Conservation (phyloP, 2,113 vertebrate species). For the Toxotes chatareus region DNA sequence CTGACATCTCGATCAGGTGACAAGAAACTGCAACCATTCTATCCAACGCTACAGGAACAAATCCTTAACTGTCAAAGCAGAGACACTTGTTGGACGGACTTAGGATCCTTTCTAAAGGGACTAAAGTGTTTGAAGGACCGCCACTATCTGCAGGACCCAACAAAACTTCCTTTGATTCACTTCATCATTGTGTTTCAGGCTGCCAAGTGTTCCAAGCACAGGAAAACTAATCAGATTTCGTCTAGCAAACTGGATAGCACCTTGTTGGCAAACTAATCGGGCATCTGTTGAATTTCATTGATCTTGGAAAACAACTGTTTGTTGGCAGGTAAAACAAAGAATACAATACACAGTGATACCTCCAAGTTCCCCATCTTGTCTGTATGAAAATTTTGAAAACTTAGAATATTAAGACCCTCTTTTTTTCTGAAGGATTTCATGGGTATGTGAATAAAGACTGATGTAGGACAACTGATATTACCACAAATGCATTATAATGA, state of each 20-base stretch:
- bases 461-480: no score
- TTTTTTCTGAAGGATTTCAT: background rate
- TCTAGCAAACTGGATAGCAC: constrained; percentile 32
- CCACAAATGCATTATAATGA: background rate
- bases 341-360: background rate
- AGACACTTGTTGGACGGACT: background rate
- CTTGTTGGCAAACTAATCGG: constrained; percentile 59
- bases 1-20: constrained; percentile 8
- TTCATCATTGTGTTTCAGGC: constrained; percentile 34
- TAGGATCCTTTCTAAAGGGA: background rate
- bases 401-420: background rate
- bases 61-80: background rate
- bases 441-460: background rate
- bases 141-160: no score
- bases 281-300: constrained; percentile 54
- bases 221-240: constrained; percentile 47
- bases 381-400: background rate
- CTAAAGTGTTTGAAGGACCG: background rate
- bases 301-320: constrained; percentile 45
- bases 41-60: background rate
- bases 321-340: constrained; percentile 41
- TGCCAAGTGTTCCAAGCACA: constrained; percentile 44
- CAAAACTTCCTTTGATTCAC: constrained; percentile 25
- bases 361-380: constrained; percentile 25
- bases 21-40: background rate